These are phyloP conservation scores for Imbricaverruca yamaguchii DNA, from an alignment of 2,888 invertebrate species.

Conservation along the genomic window DNA sequence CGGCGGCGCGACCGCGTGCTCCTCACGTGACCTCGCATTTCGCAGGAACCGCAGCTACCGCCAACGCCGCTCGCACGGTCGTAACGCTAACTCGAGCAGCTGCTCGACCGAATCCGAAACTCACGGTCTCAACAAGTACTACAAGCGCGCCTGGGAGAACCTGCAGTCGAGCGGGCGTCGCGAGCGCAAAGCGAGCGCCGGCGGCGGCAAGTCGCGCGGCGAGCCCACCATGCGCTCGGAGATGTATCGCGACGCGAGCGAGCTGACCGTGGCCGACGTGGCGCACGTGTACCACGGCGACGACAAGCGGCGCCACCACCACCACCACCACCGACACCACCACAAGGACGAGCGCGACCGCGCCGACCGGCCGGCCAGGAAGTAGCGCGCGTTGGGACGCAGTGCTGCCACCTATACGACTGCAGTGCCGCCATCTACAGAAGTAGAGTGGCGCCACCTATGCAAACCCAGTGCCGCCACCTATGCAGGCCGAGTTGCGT, in stretches of 20 bases:
- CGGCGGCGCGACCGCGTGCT: conserved; percentile 23
- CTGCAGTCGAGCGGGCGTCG: conserved; percentile 49
- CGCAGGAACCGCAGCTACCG: conserved; percentile 56
- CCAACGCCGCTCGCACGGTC: conserved; percentile 80
- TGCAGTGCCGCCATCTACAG: background rate
- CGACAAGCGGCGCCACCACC: conserved; percentile 62
- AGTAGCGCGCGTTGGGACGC: background rate
- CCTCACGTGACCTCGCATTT: conserved; percentile 20
- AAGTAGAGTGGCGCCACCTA: background rate
- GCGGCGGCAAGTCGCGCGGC: conserved; percentile 50
- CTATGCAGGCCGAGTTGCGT: too few relatives aligned
- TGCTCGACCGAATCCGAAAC: conserved; percentile 78
- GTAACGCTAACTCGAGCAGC: conserved; percentile 78
- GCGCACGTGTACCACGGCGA: conserved; percentile 37
- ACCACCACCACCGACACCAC: conserved; percentile 62
- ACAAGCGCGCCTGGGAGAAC: conserved; percentile 89
- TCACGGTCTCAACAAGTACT: conserved; percentile 73
- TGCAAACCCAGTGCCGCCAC: background rate
- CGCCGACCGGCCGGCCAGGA: background rate
- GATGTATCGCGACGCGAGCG: conserved; percentile 39
- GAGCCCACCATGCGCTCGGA: conserved; percentile 37
- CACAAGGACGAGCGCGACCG: conserved; percentile 35
- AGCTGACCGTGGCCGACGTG: conserved; percentile 41
- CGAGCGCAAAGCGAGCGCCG: conserved; percentile 42
- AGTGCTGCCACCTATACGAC: conserved; percentile 21